Percentiles rank a stretch among this genome's conserved stretches.
Conservation (phyloP, 2,888 invertebrate species). For the Drosophila pseudotakahashii region DNA sequence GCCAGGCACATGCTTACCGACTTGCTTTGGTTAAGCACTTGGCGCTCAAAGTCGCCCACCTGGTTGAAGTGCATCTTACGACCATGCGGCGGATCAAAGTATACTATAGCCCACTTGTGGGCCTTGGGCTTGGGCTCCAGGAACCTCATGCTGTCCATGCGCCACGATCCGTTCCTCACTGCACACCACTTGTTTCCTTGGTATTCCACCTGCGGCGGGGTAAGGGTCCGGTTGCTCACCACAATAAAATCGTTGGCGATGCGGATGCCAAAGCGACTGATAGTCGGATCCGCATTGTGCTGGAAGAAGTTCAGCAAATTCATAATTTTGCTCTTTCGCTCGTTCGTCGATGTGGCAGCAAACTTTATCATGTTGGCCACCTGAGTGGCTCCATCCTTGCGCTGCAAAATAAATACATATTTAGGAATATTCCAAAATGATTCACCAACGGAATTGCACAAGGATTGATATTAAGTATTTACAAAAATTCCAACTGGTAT, state of each 20-base stretch:
- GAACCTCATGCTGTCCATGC: conserved; percentile 61
- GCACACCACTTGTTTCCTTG: conserved; percentile 31
- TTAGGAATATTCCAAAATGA: background rate
- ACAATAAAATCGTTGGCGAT: conserved; percentile 90
- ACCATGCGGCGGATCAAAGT: conserved; percentile 26
- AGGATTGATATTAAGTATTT: no score
- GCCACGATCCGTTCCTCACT: conserved; percentile 72
- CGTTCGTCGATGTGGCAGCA: conserved; percentile 92
- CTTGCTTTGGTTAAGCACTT: conserved; percentile 32
- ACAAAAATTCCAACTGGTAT: background rate
- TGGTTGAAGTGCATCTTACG: conserved; percentile 36
- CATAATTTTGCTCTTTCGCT: conserved; percentile 92
- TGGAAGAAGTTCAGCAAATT: conserved; percentile 81
- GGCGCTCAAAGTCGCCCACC: conserved; percentile 25
- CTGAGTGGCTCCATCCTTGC: conserved; percentile 92
- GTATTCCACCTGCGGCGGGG: conserved; percentile 90
- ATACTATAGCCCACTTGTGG: conserved; percentile 78
- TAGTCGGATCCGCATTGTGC: conserved; percentile 84
- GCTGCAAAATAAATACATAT: conserved; percentile 48
- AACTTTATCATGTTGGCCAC: conserved; percentile 93
- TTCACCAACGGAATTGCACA: no score
- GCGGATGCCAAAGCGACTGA: conserved; percentile 92
- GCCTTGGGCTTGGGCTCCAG: conserved; percentile 35
- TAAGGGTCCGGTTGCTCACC: conserved; percentile 91
- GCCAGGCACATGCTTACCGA: conserved; percentile 55